Conservation (phyloP, 2,113 vertebrate genomes). For the Melanotaenia duboulayi region DNA sequence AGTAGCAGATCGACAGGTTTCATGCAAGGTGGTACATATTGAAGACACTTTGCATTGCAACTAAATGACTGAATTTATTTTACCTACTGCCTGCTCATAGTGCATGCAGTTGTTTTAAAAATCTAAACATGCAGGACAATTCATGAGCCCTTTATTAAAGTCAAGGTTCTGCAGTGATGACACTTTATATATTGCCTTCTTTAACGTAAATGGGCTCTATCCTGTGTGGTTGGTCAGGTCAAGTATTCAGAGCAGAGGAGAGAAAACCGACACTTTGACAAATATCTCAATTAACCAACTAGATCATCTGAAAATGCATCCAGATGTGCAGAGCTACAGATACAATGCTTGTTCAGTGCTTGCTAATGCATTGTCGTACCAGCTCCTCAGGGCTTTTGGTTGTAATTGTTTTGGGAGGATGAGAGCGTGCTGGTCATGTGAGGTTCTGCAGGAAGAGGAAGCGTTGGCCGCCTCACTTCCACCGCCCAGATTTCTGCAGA, state of each 20-base stretch:
- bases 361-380: slow-evolving; percentile 2
- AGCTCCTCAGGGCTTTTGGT: neutral
- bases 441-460: slow-evolving; percentile 21
- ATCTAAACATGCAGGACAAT: too few species aligned
- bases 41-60: too few species aligned
- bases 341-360: slow-evolving; percentile 1
- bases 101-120: too few species aligned
- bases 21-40: too few species aligned
- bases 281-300: slow-evolving; percentile 17
- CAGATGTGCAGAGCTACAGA: slow-evolving; percentile 43
- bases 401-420: neutral
- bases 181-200: neutral
- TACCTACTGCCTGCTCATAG: too few species aligned
- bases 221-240: neutral
- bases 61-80: too few species aligned
- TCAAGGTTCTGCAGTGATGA: neutral
- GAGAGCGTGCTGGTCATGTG: neutral
- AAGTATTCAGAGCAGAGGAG: neutral
- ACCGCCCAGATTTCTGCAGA: slow-evolving; percentile 14
- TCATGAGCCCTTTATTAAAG: too few species aligned
- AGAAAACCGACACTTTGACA: slow-evolving; percentile 33
- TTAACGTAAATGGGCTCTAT: neutral
- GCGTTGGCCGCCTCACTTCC: slow-evolving; percentile 1
- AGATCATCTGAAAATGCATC: slow-evolving; percentile 37
- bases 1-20: too few species aligned